Conservation (phyloP, 1,140 invertebrate genomes). For the Zaprionus taronus region DNA sequence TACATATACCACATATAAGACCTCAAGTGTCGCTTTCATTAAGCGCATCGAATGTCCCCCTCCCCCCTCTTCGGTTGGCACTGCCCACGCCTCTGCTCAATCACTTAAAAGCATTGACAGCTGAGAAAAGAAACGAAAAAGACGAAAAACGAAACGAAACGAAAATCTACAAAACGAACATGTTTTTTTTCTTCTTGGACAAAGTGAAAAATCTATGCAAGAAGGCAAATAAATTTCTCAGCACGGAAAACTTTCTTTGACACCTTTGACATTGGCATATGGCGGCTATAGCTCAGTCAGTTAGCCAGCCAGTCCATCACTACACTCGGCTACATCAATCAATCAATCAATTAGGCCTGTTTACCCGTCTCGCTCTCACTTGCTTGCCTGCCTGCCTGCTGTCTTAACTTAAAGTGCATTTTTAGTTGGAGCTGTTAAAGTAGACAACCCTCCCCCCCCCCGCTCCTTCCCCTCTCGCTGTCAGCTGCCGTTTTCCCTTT, state of each 20-base stretch:
- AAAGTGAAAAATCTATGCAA: slow-evolving; percentile 16
- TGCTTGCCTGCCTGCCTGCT: neutral
- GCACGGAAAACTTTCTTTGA: slow-evolving; percentile 46
- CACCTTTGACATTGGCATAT: slow-evolving; percentile 69
- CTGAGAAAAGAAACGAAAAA: slow-evolving; percentile 29
- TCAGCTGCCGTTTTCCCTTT: slow-evolving; percentile 23
- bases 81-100: neutral
- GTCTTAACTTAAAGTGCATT: slow-evolving; percentile 67
- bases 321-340: slow-evolving; percentile 53
- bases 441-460: neutral
- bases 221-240: slow-evolving; percentile 63
- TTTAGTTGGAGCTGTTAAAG: slow-evolving; percentile 52
- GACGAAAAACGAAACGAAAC: neutral
- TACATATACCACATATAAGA: slow-evolving; percentile 4
- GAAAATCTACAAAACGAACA: slow-evolving; percentile 10
- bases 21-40: slow-evolving; percentile 73
- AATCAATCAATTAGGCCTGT: slow-evolving; percentile 72
- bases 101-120: slow-evolving; percentile 55
- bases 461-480: neutral
- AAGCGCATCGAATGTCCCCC: slow-evolving; percentile 70
- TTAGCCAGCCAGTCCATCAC: slow-evolving; percentile 39
- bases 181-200: slow-evolving; percentile 2
- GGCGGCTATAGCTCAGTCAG: slow-evolving; percentile 40
- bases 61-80: neutral
- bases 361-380: neutral